Base-by-base conservation (phyloP, 1,140 invertebrate genomes). In the Hydropsyche tenuis region DNA sequence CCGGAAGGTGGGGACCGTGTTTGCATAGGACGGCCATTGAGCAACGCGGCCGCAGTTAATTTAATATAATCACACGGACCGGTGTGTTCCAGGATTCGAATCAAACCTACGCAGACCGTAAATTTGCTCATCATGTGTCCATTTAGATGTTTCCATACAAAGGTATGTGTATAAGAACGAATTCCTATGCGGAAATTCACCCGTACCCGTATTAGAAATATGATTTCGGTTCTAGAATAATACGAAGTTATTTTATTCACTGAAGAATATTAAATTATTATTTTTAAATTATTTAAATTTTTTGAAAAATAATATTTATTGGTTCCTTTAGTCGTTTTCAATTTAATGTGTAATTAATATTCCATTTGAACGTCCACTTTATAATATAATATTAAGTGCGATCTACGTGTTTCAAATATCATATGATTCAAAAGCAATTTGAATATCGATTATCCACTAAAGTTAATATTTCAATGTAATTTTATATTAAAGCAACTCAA, bases 331-430 rank as follows among this genome's bases (percentile, higher is more conserved):
- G 48, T 53, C 48, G 48, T 53, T 53, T 53, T 20, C 20, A 20
- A 53, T 53, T 53, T 53, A 53, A 53, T 53, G 48, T 53, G 1
- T 53, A 53, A 53, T 53, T 53, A 53, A 53, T 53, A 53, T 53
- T 53, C 48, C 16, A 53, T 53, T 20, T 53, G 48, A 37, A 20
- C 48, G 7, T 20, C 16, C 48, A 18, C 48, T 53, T 53, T 53
- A 53, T 53, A 53, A n/a, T n/a, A n/a, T n/a, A n/a, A 53, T 53
- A 16, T 53, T 53, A 16, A 53, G 20, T 20, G 20, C 48, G 48
- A 14, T 9, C n/a, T 53, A 53, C 48, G 48, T 53, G 48, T 20
- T 53, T 20, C 20, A 16, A 53, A 53, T 53, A 20, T 53, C n/a
- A 9, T 20, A 20, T 53, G 18, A 53, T 53, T 53, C 48, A 16